Evolutionary conservation across 1,140 invertebrate genomes (phyloP), one percentile per base, ranked within the genome.

Genomic region (Tetragonula clypearis): DNA sequence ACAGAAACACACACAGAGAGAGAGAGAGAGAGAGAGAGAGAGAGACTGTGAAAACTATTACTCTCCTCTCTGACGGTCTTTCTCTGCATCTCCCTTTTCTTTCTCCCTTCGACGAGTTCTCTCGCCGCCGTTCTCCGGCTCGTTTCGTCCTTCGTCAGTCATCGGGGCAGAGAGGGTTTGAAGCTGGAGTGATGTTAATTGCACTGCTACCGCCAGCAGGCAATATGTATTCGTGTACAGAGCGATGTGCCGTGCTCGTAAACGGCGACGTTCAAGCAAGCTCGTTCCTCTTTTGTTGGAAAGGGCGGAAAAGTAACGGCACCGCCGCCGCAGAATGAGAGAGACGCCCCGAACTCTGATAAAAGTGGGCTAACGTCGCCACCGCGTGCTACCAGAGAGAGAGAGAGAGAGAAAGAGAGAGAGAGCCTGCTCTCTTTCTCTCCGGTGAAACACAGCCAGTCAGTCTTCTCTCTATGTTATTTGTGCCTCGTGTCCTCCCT

Each of bases 141-240:
- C 86, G 77, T 88, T 87, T 91, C 80, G 60, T 68, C 66, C 82
- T 83, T 81, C 77, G 74, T 76, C 76, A 65, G 79, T 69, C 60
- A 74, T 82, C 66, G 75, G 78, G 26, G 41, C 41, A 49, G n/a
- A 58, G 87, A 85, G 88, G 87, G 90, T 88, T 90, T 87, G 84
- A 90, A 82, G 79, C 79, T 71, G 78, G 90, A 91, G 90, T 88
- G 88, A 89, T 90, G 90, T 89, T 92, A 92, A 92, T 92, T 92
- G 91, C 90, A 84, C 88, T 73, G 89, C 89, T 90, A 90, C 89
- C 75, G 89, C 88, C 88, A 90, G 88, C 79, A 91, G 89, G 90
- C 89, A 91, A 91, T 91, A 91, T 89, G 90, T 90, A 91, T 90
- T 88, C 90, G 82, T 88, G 89, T 81, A 87, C 80, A 87, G 88